These are phyloP conservation scores for Phymanthus crucifer DNA, from an alignment of 92 coral and sea anemone genomes.

Conservation along the genomic window DNA sequence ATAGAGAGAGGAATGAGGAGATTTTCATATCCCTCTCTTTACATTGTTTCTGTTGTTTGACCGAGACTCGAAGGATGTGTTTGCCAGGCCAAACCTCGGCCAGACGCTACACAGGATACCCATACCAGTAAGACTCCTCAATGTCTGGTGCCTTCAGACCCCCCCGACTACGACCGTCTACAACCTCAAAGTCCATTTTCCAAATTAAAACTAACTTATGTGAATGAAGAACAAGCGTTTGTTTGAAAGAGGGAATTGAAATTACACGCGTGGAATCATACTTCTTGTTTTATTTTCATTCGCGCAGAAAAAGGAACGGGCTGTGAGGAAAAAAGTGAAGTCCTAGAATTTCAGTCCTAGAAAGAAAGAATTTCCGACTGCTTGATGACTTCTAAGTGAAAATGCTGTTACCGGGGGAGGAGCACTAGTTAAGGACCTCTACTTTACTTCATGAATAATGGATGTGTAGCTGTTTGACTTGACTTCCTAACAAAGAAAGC, in stretches of 20 bases:
- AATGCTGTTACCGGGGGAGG: neutral
- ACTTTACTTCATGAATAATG: neutral
- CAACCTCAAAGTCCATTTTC: neutral
- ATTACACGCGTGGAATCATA: neutral
- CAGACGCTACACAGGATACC: constrained; percentile 38
- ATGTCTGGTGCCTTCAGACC: neutral
- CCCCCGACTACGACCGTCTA: neutral
- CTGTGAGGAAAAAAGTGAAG: neutral
- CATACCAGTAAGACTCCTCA: constrained; percentile 8
- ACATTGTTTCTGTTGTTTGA: constrained; percentile 56
- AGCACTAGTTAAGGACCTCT: neutral
- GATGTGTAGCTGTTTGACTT: neutral
- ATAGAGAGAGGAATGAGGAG: constrained; percentile 14
- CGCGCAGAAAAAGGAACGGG: neutral
- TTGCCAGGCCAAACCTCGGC: constrained; percentile 19
- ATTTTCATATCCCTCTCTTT: constrained; percentile 24
- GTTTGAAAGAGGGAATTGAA: neutral
- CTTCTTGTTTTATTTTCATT: neutral
- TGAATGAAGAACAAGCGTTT: neutral
- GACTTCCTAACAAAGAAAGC: neutral
- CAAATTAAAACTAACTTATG: neutral
- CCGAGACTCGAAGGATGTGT: constrained; percentile 31
- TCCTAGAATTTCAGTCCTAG: neutral
- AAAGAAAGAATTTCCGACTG: neutral
- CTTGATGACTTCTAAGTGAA: neutral